phyloP scores from a whole-genome alignment of 92 coral and sea anemone genomes.

The Paramuricea clavata region DNA sequence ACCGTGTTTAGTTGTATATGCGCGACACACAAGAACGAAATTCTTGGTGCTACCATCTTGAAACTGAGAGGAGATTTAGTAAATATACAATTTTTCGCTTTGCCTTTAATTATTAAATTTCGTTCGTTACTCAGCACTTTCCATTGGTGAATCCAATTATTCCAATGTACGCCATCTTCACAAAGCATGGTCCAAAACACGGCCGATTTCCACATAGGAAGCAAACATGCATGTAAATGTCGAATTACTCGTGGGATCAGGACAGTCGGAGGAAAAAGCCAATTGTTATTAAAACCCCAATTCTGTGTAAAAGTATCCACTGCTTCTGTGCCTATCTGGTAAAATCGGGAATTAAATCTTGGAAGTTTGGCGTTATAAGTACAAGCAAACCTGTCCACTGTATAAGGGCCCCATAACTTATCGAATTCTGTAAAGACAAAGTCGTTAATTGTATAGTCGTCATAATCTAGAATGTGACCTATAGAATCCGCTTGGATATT shows the following conservation, averaged over 20 bases:
- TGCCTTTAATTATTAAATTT: background rate
- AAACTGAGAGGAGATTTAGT: background rate
- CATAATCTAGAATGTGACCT: constrained; percentile 38
- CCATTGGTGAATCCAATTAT: constrained; percentile 30
- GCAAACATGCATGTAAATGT: constrained; percentile 49
- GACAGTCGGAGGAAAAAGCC: constrained; percentile 50
- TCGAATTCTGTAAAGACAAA: constrained; percentile 40
- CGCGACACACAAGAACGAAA: background rate
- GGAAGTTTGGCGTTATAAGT: constrained; percentile 18
- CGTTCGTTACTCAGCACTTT: background rate
- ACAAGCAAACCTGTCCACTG: constrained; percentile 44
- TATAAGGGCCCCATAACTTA: constrained; percentile 47
- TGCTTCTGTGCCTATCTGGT: constrained; percentile 14
- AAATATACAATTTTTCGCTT: background rate
- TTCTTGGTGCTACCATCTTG: background rate
- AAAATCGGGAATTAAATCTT: constrained; percentile 43
- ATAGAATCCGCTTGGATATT: constrained; percentile 8
- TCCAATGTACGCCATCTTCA: constrained; percentile 43
- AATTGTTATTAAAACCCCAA: constrained; percentile 52
- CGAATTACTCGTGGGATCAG: constrained; percentile 27
- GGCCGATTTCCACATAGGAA: constrained; percentile 54
- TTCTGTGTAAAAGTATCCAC: constrained; percentile 39
- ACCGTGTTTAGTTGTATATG: background rate
- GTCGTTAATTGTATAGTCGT: constrained; percentile 53
- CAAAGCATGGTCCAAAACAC: constrained; percentile 52